Evolutionary conservation across 2,888 invertebrate genomes (phyloP), one percentile per base, ranked within the genome.

Genomic region (Scelioninae gen. 1): DNA sequence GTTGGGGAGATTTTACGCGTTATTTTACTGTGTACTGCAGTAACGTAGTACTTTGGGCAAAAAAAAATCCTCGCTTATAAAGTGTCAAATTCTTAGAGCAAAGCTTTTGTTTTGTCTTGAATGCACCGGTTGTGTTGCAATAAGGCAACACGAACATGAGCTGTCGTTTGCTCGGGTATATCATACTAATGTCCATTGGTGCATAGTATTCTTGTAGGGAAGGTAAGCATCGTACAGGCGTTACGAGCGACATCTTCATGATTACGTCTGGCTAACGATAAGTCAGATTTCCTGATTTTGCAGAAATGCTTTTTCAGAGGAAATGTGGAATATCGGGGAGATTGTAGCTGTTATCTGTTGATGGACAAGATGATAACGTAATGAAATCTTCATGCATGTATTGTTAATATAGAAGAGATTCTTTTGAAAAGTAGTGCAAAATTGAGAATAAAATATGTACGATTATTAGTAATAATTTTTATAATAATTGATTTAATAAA

Each of bases 211-310:
- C 51, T 56, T 66, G 66, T 66, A 75, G 32, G 8, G 51, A 66
- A 47, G 75, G 58, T 55, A 75, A 66, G 75, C 75, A 58, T 75
- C 51, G 43, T 29, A 7, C 66, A 75, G 58, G 66, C 75, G 75
- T 13, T 56, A 15, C 8, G 31, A 66, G 75, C 66, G 75, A 75
- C 75, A 75, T 75, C 75, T 75, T 58, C 8, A 49, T 15, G 34
- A 43, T 4, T 5, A 13, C 23, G 29, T 4, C 31, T 47, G 23
- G 45, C n/a, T n/a, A 76, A 60, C 16, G 76, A 68, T 76, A 76
- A 76, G 76, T 76, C 45, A 76, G 76, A 56, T 76, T 76, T 60
- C 76, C 53, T 13, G 53, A 9, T 60, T 51, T 34, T 10, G 32
- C 4, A 51, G 15, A 60, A 51, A 51, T 0, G 6, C 34, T 34